Percentiles rank a stretch among this genome's conserved stretches.
Evolutionary conservation across 64 coral and sea anemone genomes (phyloP).

Genomic region (Dendronephthya gigantea): DNA sequence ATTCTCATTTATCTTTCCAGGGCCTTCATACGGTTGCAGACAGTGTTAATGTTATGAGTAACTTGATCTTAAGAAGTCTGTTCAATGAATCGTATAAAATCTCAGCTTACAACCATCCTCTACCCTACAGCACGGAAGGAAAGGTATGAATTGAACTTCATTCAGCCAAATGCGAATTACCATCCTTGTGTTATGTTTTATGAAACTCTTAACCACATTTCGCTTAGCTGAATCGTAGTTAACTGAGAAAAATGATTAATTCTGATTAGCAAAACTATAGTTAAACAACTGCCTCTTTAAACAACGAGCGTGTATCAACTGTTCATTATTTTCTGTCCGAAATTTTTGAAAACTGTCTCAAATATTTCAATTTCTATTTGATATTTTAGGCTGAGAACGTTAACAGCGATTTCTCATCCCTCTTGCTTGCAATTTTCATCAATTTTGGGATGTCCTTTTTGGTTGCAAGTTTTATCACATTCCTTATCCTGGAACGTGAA

Average conservation of each 20-base stretch:
- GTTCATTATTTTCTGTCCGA: no score
- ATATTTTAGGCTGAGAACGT: slow-evolving; percentile 43
- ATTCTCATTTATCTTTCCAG: background rate
- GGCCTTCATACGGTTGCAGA: slow-evolving; percentile 53
- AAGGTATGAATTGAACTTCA: slow-evolving; percentile 34
- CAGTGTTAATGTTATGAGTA: slow-evolving; percentile 53
- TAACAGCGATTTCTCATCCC: background rate
- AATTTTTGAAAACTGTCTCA: no score
- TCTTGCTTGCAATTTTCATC: slow-evolving; percentile 75
- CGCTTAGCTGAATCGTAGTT: no score
- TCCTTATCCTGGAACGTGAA: slow-evolving; percentile 68
- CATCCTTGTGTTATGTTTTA: no score
- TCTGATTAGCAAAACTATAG: no score
- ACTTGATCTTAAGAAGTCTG: slow-evolving; percentile 31
- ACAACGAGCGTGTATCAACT: no score
- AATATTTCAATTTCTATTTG: no score
- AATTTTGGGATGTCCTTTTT: slow-evolving; percentile 84
- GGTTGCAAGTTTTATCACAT: slow-evolving; percentile 87
- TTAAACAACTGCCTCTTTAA: no score
- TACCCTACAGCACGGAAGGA: slow-evolving; percentile 49
- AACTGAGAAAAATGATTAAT: no score
- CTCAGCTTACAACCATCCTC: slow-evolving; percentile 42
- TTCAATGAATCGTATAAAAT: slow-evolving; percentile 27
- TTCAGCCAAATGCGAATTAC: no score
- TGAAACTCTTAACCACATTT: no score